Evolutionary conservation across 2,888 invertebrate species (phyloP), one percentile per base, ranked within the genome.

Genomic region (Itoplectis maculator): DNA sequence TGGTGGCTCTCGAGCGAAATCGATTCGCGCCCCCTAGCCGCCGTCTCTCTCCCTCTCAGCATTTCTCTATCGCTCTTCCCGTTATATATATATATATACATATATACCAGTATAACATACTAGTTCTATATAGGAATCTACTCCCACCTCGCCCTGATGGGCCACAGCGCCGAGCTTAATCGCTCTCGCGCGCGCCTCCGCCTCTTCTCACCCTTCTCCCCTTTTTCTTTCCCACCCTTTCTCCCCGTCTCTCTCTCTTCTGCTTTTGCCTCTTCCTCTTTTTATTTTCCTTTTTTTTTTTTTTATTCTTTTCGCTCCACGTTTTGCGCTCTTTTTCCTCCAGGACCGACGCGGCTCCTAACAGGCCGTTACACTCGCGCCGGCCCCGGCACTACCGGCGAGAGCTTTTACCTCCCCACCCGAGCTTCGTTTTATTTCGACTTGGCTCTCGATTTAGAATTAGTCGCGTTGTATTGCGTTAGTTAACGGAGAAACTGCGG

Each of bases 1-100:
- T 61, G 61, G n/a, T 15, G 56, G 59, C 85, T 84, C 84, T 83
- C 79, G 68, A 80, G 73, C 79, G 66, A 79, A 78, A 84, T 79
- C 76, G 78, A 77, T 80, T 78, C 72, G 23, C 69, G 49, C 61
- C 66, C 79, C 59, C 63, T 40, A 51, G 37, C 77, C 73, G n/a
- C 66, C 66, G 47, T 51, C 72, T 68, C 68, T 51, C 40, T 45
- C 29, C 5, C 3, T 29, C 29, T 29, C 29, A 3, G 29, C n/a
- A n/a, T 29, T 29, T 29, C 29, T 29, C 29, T 29, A 2, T 29
- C 29, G 2, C 29, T 29, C 29, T 5, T 29, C 29, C 3, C 29
- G 7, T 23, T 29, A 29, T 66, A 15, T 35, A 66, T 54, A n/a
- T n/a, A n/a, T n/a, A 61, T 61, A 45, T 40, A 23, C 18, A 42